Base-by-base conservation (phyloP, 2,888 invertebrate genomes). In the Lathronympha strigana region DNA sequence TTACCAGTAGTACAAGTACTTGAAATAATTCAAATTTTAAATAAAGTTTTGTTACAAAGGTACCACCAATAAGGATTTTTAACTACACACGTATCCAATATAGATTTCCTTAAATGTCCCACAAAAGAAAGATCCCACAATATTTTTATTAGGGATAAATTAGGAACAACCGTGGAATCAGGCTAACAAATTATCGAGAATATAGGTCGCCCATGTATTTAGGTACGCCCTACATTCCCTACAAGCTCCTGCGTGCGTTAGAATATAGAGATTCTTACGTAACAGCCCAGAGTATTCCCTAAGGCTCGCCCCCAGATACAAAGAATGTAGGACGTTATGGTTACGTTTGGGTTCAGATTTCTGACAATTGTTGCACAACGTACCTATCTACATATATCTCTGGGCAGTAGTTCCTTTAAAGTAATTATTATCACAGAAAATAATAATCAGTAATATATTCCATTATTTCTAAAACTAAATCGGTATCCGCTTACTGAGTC, bases 81-180 rank as follows among this genome's bases (percentile, higher is more conserved):
- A n/a, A n/a, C n/a, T n/a, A 1, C 28, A 28, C 28, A 5, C 36
- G 11, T 36, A 36, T 9, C 36, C 3, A 36, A 36, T 13, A 36
- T 36, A 9, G 11, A 36, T 3, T 4, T 36, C 13, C 0, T 36
- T 9, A 36, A 13, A 36, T 13, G 13, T 13, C 9, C 9, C 13
- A n/a, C 13, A 36, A 13, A 36, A 28, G 8, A 8, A 28, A 1
- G 5, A 5, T 28, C 5, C 28, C 4, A 28, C 3, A 28, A 28
- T 28, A 28, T 5, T 28, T 43, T 1, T 0, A 9, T 2, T 9
- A 43, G 9, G 6, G 11, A 15, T 28, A 28, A 2, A 28, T 15
- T 49, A 25, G 17, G 28, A 8, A 17, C 45, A 45, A 21, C 11
- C 28, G 21, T 21, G n/a, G 33, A 36, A 53, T 53, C 51, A 53